Conservation (phyloP, 2,113 vertebrate genomes). For the Meles meles region DNA sequence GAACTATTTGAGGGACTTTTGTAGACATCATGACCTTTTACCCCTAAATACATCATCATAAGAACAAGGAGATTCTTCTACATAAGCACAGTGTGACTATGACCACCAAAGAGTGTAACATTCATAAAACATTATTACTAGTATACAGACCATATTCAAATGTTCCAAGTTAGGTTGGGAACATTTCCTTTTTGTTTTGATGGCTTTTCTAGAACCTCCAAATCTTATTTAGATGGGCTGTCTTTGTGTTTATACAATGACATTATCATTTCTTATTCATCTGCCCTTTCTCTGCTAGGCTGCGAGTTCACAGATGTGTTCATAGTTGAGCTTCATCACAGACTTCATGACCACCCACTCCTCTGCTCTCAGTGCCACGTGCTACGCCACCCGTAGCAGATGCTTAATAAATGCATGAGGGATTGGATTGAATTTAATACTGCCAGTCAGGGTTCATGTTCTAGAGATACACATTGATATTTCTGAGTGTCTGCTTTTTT, state of each 20-base stretch:
- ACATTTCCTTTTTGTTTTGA: conserved; percentile 3
- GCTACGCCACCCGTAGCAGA: neutral
- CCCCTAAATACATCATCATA: neutral
- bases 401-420: neutral
- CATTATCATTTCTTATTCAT: neutral
- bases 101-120: neutral
- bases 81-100: neutral
- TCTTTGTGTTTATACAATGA: neutral
- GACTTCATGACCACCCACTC: neutral
- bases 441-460: neutral
- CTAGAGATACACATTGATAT: neutral
- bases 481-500: neutral
- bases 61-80: conserved; percentile 1
- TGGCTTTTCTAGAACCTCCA: neutral
- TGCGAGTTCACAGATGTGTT: neutral
- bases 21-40: conserved; percentile 12
- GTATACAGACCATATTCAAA: neutral
- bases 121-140: neutral
- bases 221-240: neutral
- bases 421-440: neutral
- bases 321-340: neutral
- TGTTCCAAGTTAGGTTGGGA: neutral
- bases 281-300: neutral
- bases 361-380: neutral
- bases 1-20: conserved; percentile 27